Conservation (phyloP, 2,797 vertebrate genomes). For the Oryzias sinensis region DNA sequence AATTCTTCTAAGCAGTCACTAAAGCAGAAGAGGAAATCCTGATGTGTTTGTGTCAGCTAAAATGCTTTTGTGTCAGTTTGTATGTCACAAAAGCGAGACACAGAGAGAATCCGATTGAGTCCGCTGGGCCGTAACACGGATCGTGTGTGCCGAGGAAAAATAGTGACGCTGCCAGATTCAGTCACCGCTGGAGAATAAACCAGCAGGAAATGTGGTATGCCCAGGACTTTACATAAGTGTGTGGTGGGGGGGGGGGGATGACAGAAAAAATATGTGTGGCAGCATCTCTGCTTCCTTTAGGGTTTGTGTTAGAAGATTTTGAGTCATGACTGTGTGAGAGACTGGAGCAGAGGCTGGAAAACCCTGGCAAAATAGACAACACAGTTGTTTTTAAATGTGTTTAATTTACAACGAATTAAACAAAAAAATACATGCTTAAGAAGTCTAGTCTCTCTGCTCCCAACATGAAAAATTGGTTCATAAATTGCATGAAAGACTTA, state of each 20-base stretch:
- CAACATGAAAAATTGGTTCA: too few species aligned
- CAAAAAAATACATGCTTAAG: too few species aligned
- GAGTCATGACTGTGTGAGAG: slow-evolving; percentile 3
- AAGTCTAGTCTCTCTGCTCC: too few species aligned
- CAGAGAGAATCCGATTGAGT: slow-evolving; percentile 39
- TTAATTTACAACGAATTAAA: too few species aligned
- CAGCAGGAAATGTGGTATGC: slow-evolving; percentile 1
- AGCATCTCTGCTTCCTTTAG: slow-evolving; percentile 6
- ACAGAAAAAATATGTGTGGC: slow-evolving; percentile 2
- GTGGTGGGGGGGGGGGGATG: neutral
- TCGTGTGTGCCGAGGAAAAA: slow-evolving; percentile 19
- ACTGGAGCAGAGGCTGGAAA: slow-evolving; percentile 2
- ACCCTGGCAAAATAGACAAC: neutral
- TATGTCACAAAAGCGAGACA: slow-evolving; percentile 35
- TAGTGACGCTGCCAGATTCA: slow-evolving; percentile 21
- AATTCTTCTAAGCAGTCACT: slow-evolving; percentile 11
- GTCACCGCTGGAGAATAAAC: slow-evolving; percentile 18
- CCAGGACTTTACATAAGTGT: slow-evolving; percentile 11
- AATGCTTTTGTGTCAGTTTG: slow-evolving; percentile 32
- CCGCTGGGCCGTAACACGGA: slow-evolving; percentile 35
- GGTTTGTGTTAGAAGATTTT: slow-evolving; percentile 19
- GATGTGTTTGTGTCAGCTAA: slow-evolving; percentile 25
- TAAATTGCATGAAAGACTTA: too few species aligned
- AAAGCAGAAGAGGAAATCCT: slow-evolving; percentile 8
- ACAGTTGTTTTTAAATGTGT: too few species aligned